phyloP scores from a whole-genome alignment of 2,113 vertebrate genomes.

The Campylomormyrus numenius region DNA sequence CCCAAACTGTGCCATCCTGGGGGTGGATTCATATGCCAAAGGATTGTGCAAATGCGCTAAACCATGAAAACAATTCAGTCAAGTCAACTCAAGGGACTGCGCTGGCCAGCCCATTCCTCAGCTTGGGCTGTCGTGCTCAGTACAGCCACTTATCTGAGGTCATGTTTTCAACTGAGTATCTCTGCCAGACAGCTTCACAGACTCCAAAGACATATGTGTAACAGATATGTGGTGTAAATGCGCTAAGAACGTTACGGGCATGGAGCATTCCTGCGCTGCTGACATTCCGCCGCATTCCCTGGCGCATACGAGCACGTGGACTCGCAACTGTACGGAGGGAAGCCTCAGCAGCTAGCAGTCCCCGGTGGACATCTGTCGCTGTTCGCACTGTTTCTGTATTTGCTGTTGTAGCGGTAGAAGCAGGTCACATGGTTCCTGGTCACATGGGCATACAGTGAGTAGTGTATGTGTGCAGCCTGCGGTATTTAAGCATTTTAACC shows the following conservation, averaged over 20 bases:
- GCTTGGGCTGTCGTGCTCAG: not conserved
- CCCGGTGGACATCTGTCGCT: not conserved
- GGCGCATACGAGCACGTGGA: not conserved
- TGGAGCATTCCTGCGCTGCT: not conserved
- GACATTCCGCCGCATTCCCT: not conserved
- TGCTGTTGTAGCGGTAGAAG: not conserved
- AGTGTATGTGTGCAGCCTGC: not conserved
- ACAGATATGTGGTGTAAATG: not conserved
- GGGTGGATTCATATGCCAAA: not conserved
- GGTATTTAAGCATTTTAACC: not conserved
- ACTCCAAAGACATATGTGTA: not conserved
- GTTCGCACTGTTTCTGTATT: not conserved
- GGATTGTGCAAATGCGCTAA: not conserved
- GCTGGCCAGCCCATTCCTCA: not conserved
- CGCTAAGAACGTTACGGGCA: not conserved
- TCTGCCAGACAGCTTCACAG: not conserved
- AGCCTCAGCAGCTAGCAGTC: not conserved
- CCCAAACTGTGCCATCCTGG: not conserved
- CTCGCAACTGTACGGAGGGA: not conserved
- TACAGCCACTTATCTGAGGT: not conserved
- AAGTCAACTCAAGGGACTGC: not conserved
- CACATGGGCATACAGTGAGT: not conserved
- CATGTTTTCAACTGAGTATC: not conserved
- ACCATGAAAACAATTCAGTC: not conserved
- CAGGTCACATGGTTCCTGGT: conserved; percentile 5